Evolutionary conservation across 1,140 invertebrate species (phyloP).

Genomic region (Bombus affinis): DNA sequence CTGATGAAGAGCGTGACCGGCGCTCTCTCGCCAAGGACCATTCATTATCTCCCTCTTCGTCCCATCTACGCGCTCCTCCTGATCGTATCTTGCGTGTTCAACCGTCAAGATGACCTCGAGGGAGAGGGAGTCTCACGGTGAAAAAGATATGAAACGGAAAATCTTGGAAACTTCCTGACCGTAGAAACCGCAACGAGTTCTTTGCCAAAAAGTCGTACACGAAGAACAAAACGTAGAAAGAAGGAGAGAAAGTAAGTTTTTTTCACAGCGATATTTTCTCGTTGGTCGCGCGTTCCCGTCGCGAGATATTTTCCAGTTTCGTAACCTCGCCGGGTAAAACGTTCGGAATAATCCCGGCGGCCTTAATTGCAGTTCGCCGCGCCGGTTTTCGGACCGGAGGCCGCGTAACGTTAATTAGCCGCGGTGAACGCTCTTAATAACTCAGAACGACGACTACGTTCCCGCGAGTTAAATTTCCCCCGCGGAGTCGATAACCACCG

Average conservation of each 20-base stretch:
- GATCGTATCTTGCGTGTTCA: not conserved
- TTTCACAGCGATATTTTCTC: conserved; percentile 15
- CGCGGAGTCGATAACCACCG: conserved; percentile 53
- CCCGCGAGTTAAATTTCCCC: conserved; percentile 48
- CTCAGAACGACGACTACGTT: conserved; percentile 38
- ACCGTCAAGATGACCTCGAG: not conserved
- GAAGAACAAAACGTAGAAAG: not conserved
- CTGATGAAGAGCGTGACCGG: conserved; percentile 40
- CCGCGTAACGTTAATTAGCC: conserved; percentile 52
- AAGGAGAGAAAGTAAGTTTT: not conserved
- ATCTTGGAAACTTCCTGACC: not conserved
- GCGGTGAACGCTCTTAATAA: conserved; percentile 41
- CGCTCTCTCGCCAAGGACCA: conserved; percentile 5
- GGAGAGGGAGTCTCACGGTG: not conserved
- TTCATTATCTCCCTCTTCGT: not conserved
- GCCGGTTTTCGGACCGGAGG: conserved; percentile 15
- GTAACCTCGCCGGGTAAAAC: not conserved
- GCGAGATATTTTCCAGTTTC: conserved; percentile 26
- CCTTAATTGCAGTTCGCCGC: conserved; percentile 32
- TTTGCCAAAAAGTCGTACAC: not conserved
- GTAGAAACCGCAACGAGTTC: not conserved
- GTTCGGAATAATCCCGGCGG: conserved; percentile 49
- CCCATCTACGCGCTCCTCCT: not conserved
- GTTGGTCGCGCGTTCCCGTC: not conserved
- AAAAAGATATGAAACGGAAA: not conserved